phyloP scores from a whole-genome alignment of 2,113 vertebrate species.

The Channa maculata region DNA sequence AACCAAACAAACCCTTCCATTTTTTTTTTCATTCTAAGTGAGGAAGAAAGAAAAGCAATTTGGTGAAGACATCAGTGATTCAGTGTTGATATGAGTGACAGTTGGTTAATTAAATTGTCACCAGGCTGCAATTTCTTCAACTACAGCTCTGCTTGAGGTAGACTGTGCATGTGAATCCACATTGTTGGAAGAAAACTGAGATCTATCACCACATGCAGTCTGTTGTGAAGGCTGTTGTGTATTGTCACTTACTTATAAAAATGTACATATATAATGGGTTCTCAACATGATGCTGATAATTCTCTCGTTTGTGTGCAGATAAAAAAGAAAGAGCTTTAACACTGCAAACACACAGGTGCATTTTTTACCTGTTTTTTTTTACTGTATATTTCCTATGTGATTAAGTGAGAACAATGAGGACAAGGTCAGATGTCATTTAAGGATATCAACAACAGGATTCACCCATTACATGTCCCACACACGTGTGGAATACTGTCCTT shows the following conservation, averaged over 20 bases:
- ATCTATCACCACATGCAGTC: conserved; percentile 29
- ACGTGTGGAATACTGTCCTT: too few species aligned
- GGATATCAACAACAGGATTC: too few species aligned
- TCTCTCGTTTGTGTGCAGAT: background rate
- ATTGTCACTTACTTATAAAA: conserved; percentile 24
- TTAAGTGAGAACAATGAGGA: background rate
- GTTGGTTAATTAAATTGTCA: conserved; percentile 76
- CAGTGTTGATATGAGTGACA: conserved; percentile 65
- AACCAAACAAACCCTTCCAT: conserved; percentile 53
- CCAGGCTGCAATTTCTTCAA: conserved; percentile 60
- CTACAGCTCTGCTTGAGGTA: conserved; percentile 34
- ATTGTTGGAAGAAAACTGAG: conserved; percentile 40
- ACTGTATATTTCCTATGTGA: background rate
- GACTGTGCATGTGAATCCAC: conserved; percentile 36
- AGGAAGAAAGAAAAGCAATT: conserved; percentile 68
- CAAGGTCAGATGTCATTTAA: background rate
- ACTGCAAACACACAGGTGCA: background rate
- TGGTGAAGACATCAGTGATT: conserved; percentile 59
- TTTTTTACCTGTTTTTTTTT: background rate
- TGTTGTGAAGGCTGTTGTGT: conserved; percentile 29
- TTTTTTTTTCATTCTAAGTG: conserved; percentile 30
- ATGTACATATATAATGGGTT: conserved; percentile 20
- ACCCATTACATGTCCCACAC: too few species aligned
- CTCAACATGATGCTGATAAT: background rate
- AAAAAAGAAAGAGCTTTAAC: background rate